A percentile compares a stretch with the other conserved stretches of the same genome.
Evolutionary conservation across 37 sponge, comb jelly and placozoan species (phyloP).

Genomic region (Theonella swinhoei): DNA sequence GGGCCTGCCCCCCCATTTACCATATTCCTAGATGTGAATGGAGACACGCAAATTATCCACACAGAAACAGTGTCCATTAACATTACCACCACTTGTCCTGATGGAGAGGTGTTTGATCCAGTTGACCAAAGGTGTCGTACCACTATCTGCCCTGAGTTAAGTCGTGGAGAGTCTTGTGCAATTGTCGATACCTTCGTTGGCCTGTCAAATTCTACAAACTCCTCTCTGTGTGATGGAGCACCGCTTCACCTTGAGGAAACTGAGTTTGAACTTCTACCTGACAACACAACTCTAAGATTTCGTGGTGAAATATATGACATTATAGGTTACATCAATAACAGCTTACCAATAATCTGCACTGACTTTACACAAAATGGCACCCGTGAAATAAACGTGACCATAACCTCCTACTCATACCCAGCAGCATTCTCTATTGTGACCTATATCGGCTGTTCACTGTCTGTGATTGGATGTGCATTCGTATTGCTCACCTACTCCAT

Average conservation of each 20-base stretch:
- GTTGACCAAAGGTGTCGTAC: background rate
- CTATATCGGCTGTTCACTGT: conserved; percentile 56
- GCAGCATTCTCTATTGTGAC: conserved; percentile 9
- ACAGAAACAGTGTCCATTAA: background rate
- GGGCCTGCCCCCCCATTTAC: background rate
- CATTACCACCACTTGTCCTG: background rate
- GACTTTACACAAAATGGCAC: conserved; percentile 16
- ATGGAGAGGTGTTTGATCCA: background rate
- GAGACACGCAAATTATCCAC: background rate
- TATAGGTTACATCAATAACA: background rate
- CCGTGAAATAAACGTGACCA: background rate
- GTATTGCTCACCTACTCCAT: conserved; percentile 56
- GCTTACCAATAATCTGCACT: conserved; percentile 29
- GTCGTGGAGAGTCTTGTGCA: background rate
- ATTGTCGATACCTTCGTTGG: background rate
- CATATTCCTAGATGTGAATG: background rate
- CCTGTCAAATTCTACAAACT: background rate
- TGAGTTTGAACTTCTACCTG: conserved; percentile 6
- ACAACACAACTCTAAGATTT: conserved; percentile 2
- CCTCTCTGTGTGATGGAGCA: background rate
- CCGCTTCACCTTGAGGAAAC: background rate
- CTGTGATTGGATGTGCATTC: conserved; percentile 40
- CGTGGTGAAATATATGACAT: conserved; percentile 2
- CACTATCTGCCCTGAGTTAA: background rate
- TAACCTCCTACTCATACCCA: background rate